These are phyloP conservation scores for Plagodis dolabraria DNA, from an alignment of 2,888 invertebrate genomes.

Conservation along the genomic window DNA sequence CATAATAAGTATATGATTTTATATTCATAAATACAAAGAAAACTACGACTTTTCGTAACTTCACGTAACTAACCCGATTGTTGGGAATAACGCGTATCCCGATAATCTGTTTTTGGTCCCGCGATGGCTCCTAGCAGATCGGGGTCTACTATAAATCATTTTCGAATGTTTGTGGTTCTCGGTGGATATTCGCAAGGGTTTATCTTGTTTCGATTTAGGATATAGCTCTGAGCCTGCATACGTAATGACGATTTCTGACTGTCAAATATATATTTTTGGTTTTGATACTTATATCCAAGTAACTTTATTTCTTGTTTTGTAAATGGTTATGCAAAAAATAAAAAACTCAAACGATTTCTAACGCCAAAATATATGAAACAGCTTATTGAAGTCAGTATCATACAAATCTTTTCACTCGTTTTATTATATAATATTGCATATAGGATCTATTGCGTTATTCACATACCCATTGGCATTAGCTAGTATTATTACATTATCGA, in stretches of 20 bases:
- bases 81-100: constrained; percentile 69
- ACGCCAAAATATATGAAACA: too few relatives aligned
- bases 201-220: constrained; percentile 72
- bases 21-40: constrained; percentile 22
- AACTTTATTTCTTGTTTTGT: too few relatives aligned
- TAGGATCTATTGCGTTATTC: too few relatives aligned
- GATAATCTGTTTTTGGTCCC: constrained; percentile 78
- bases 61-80: constrained; percentile 58
- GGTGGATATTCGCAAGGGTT: constrained; percentile 69
- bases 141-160: constrained; percentile 75
- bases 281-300: background rate
- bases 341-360: too few relatives aligned
- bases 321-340: too few relatives aligned
- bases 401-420: too few relatives aligned
- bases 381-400: too few relatives aligned
- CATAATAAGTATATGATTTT: background rate
- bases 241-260: constrained; percentile 2
- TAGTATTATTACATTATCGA: too few relatives aligned
- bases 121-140: constrained; percentile 71
- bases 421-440: too few relatives aligned
- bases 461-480: too few relatives aligned
- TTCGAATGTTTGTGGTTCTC: constrained; percentile 77
- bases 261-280: background rate
- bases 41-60: constrained; percentile 17
- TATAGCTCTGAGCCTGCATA: constrained; percentile 47